Evolutionary conservation across 2,888 invertebrate species (phyloP), one percentile per base, ranked within the genome.

Genomic region (Drosophila quinaria): DNA sequence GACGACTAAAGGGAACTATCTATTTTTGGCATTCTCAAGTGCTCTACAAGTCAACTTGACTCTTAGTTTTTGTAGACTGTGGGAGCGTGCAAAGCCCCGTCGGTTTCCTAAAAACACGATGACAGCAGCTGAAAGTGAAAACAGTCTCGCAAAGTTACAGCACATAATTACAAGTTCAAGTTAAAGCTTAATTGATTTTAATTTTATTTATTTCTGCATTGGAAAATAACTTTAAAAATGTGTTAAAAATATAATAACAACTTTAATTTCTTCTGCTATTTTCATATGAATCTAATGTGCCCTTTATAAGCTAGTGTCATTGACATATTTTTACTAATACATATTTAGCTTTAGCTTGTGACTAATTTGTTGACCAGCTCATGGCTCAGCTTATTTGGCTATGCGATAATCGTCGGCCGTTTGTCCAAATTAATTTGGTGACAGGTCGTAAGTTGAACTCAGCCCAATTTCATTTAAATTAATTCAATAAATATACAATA

Each of bases 11-110:
- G 61, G 69, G 68, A 78, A 67, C 62, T 54, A 49, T 61, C 79
- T 81, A 80, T 80, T 80, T 81, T 75, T 67, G 79, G 81, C 59
- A 69, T 39, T 49, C 58, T 67, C 69, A 78, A 81, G 82, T 81
- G 75, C 75, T 25, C 68, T 70, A 74, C 54, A 80, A 79, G 62
- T 66, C 67, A 63, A 52, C 77, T 78, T 29, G 19, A 19, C 50
- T 44, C 49, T 31, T 37, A 29, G 60, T 54, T 41, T 42, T 29
- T 11, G 8, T 31, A 2, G 35, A 55, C 25, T 67, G 44, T 49
- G 59, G 49, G 49, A 50, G 37, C 51, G 50, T 37, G 25, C 42
- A 52, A 39, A 52, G 44, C 25, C 33, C 6, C 19, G 31, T 42
- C 22, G 50, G 19, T 68, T 56, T 10, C 11, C 17, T 33, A 9